Base-by-base conservation (phyloP, 2,113 vertebrate genomes). In the Amphiprion ocellaris region DNA sequence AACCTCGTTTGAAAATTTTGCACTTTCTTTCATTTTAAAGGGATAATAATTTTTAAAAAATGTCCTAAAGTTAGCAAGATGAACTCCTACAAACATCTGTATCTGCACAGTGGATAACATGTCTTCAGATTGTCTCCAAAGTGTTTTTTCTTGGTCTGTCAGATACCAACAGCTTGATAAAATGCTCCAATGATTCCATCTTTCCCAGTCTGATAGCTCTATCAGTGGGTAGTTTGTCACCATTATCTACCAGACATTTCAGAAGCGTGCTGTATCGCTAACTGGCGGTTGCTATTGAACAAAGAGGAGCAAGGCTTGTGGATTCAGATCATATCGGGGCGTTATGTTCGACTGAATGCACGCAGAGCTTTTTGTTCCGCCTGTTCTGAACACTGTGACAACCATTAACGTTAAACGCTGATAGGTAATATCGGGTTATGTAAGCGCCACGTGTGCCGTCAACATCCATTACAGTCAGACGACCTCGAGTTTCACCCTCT, bases 371-470 rank as follows among this genome's bases (percentile, higher is more conserved):
- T 44, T 50, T 65, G 9, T 44, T 50, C 30, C 21, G 23, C 15
- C 16, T 1, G 30, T 49, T 77, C 49, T 75, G 23, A 33, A 76
- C 28, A 5, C 14, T 44, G 33, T 72, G 81, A 76, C 15, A 23
- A 12, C 19, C 39, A 12, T 54, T 79, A 58, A 76, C 52, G 61
- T 62, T 67, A 70, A 85, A 80, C 21, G 23, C 63, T 64, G 77
- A 83, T 85, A 76, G 77, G 60, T 87, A 79, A 82, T 72, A 69
- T 74, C 26, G 17, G 37, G 81, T 91, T 89, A 89, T 62, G 58
- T 86, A 91, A 90, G 79, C 6, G 75, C 49, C 77, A 87, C 77
- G 60, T 87, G 86, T 46, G 74, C 63, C 77, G 82, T 90, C 86
- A 82, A 77, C 86, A 85, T 85, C 77, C 75, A 68, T 87, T 90